Evolutionary conservation across 2,797 vertebrate species (phyloP), one percentile per base, ranked within the genome.

Genomic region (Lophura swinhoii): DNA sequence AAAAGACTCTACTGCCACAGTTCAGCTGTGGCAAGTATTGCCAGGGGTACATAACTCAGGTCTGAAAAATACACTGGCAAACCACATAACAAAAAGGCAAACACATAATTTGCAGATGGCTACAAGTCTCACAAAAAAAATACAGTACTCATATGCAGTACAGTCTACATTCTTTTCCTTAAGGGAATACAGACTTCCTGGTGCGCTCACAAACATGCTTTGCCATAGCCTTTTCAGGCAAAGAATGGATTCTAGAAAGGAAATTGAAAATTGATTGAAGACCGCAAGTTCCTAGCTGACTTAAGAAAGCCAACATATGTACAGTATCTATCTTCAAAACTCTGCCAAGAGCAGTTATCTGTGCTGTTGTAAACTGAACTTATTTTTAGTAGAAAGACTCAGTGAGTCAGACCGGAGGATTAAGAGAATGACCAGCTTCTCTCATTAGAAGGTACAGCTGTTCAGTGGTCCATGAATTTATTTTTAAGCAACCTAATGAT

Each of bases 301-400:
- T 35, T 70, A 14, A 75, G 72, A 83, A 91, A 74, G 8, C 18
- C 12, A 56, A 31, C 23, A 33, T 20, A 35, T 70, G 6, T 35
- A 67, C 22, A 62, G 26, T 14, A 37, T 18, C 10, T 33, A 13
- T 13, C 59, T 83, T 46, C 18, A 51, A 71, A 87, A 75, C 8
- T 22, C n/a, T 68, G 20, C 12, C 33, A 75, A 71, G 10, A 68
- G 20, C 53, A 83, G 17, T 53, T 49, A 14, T 29, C 29, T 41
- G 13, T 46, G 37, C 69, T 51, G 44, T 17, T 1, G 0, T 51
- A 84, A 59, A 39, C 9, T 0, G 2, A 29, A 4, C 3, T 10
- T 56, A 39, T 13, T 44, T 53, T 20, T 56, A 29, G 35, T 3
- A 43, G 23, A 44, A 53, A 66, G 11, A 78, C 3, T 31, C 13